A percentile compares a stretch with the other conserved stretches of the same genome.
phyloP scores from a whole-genome alignment of 2,797 vertebrate species.

The Ptychobarbus kaznakovi region DNA sequence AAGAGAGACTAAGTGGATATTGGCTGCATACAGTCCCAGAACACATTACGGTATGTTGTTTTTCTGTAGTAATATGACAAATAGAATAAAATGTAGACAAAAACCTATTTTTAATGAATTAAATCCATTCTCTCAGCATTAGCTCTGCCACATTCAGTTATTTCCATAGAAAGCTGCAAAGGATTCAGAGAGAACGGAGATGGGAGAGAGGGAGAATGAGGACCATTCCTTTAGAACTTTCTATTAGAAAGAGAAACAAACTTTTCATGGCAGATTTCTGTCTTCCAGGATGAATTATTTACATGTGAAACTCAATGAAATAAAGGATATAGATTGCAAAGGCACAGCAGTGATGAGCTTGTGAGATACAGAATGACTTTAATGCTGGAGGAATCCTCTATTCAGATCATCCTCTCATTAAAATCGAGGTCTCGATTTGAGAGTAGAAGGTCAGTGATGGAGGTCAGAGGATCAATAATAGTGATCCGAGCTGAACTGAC shows the following conservation, averaged over 20 bases:
- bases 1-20: not conserved
- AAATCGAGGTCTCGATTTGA: not conserved
- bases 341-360: not conserved
- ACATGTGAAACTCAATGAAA: slow-evolving; percentile 3
- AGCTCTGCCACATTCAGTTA: not conserved
- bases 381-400: not conserved
- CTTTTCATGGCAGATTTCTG: slow-evolving; percentile 10
- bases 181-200: not conserved
- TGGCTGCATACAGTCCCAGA: not conserved
- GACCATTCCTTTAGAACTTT: slow-evolving; percentile 4
- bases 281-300: slow-evolving; percentile 11
- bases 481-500: slow-evolving; percentile 9
- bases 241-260: slow-evolving; percentile 18
- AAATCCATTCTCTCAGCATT: slow-evolving; percentile 17
- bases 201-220: not conserved
- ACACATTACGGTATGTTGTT: not conserved
- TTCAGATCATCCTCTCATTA: not conserved
- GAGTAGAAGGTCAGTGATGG: not conserved
- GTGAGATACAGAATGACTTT: slow-evolving; percentile 4
- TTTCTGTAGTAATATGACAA: not conserved
- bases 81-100: no score
- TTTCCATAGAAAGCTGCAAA: not conserved
- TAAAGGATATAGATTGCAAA: not conserved
- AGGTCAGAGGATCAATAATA: slow-evolving; percentile 22
- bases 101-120: not conserved